A percentile compares a stretch with the other conserved stretches of the same genome.
These are phyloP conservation scores for Melanotaenia nigrans DNA, from an alignment of 2,797 vertebrate species.

Conservation along the genomic window DNA sequence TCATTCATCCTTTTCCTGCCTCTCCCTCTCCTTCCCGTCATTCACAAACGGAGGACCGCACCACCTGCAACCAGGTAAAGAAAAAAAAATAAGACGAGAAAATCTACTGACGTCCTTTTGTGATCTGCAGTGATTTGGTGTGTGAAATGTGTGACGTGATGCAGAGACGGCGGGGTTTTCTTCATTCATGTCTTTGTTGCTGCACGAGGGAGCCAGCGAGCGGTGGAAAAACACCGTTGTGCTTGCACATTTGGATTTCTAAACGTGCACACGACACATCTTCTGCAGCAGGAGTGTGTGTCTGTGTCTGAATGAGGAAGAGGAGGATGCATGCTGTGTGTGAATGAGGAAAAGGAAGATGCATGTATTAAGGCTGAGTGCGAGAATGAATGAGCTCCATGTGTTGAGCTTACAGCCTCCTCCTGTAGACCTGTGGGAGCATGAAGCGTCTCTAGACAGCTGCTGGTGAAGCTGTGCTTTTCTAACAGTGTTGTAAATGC, in stretches of 20 bases:
- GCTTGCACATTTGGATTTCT: slow-evolving; percentile 19
- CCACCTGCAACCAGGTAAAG: slow-evolving; percentile 79
- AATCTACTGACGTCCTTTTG: slow-evolving; percentile 32
- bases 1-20: slow-evolving; percentile 80
- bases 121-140: slow-evolving; percentile 38
- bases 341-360: not conserved
- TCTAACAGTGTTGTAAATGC: slow-evolving; percentile 40
- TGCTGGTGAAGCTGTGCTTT: slow-evolving; percentile 55
- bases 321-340: slow-evolving; percentile 11
- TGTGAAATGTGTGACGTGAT: slow-evolving; percentile 50
- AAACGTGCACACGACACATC: not conserved
- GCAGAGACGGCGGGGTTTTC: slow-evolving; percentile 26
- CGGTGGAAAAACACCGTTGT: slow-evolving; percentile 13
- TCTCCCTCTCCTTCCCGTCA: slow-evolving; percentile 61
- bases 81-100: not conserved
- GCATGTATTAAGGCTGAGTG: slow-evolving; percentile 47
- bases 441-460: slow-evolving; percentile 43
- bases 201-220: slow-evolving; percentile 39
- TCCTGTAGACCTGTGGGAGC: slow-evolving; percentile 54
- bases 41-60: slow-evolving; percentile 74
- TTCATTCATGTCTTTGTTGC: slow-evolving; percentile 72
- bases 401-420: slow-evolving; percentile 63
- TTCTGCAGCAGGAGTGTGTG: slow-evolving; percentile 45
- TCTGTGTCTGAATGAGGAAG: slow-evolving; percentile 14
- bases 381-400: slow-evolving; percentile 70